These are phyloP conservation scores for Misgurnus mizolepis DNA, from an alignment of 2,113 vertebrate genomes.

Conservation along the genomic window DNA sequence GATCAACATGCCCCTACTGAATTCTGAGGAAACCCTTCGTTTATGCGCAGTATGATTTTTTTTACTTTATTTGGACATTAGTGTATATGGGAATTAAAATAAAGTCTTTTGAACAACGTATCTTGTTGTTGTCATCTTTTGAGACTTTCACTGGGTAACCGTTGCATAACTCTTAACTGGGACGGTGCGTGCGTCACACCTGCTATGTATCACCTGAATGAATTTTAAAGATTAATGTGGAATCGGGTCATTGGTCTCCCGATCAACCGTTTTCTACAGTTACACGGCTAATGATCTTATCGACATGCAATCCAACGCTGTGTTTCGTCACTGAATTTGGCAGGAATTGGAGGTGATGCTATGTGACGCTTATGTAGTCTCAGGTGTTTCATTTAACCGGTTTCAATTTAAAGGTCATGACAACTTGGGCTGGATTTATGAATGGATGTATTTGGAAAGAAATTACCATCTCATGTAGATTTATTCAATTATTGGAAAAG, in stretches of 20 bases:
- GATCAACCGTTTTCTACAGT: conserved; percentile 35
- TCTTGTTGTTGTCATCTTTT: not conserved
- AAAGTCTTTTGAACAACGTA: conserved; percentile 64
- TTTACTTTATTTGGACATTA: conserved; percentile 60
- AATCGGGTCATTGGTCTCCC: conserved; percentile 6
- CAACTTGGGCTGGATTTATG: not conserved
- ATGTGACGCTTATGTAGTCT: not conserved
- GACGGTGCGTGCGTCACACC: conserved; percentile 8
- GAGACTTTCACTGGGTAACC: not conserved
- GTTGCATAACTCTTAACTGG: conserved; percentile 15
- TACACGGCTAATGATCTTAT: conserved; percentile 27
- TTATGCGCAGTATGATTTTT: conserved; percentile 62
- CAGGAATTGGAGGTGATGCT: not conserved
- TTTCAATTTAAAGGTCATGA: not conserved
- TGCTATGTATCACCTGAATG: conserved; percentile 13
- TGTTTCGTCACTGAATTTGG: conserved; percentile 28
- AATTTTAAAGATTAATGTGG: conserved; percentile 41
- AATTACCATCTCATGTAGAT: not conserved
- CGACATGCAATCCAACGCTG: not conserved
- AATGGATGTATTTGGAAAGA: not conserved
- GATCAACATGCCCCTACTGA: conserved; percentile 34
- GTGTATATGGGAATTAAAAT: conserved; percentile 72
- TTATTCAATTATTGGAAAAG: not conserved
- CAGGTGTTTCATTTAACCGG: not conserved
- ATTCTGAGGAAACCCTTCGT: conserved; percentile 67